phyloP scores from a whole-genome alignment of 2,797 vertebrate genomes.

The Ficedula albicollis region DNA sequence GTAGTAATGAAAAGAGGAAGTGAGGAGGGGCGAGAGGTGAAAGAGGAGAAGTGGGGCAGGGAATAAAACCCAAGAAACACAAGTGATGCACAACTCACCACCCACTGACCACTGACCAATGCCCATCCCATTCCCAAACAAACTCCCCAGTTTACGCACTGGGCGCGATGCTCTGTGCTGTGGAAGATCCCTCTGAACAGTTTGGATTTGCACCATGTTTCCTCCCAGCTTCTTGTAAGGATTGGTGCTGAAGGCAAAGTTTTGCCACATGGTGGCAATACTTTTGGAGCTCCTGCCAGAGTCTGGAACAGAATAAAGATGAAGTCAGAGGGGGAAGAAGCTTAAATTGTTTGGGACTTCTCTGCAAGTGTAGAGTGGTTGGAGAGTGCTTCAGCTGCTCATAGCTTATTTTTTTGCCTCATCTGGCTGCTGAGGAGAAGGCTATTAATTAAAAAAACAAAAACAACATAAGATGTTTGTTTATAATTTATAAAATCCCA shows the following conservation, averaged over 20 bases:
- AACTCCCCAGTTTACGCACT: neutral
- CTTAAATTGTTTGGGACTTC: constrained; percentile 20
- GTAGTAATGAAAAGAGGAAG: neutral
- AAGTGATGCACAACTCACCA: neutral
- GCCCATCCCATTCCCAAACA: neutral
- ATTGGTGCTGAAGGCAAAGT: neutral
- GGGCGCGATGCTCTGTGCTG: accelerated
- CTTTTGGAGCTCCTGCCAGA: neutral
- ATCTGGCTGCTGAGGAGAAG: constrained; percentile 25
- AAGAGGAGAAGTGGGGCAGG: neutral
- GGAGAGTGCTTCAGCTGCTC: constrained; percentile 17
- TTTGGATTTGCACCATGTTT: neutral
- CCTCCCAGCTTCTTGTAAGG: neutral
- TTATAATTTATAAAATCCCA: constrained; percentile 62
- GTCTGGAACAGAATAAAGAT: neutral
- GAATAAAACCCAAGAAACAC: neutral
- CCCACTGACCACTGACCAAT: neutral
- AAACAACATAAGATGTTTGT: constrained; percentile 45
- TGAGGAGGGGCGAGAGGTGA: neutral
- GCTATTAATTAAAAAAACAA: neutral
- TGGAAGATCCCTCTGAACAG: neutral
- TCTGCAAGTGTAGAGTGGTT: constrained; percentile 2
- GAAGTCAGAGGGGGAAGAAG: neutral
- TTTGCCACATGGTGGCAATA: neutral
- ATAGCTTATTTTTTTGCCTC: neutral